Percentiles rank a stretch among this genome's conserved stretches.
Conservation (phyloP, 2,113 vertebrate genomes). For the Mormyrus iriodes region DNA sequence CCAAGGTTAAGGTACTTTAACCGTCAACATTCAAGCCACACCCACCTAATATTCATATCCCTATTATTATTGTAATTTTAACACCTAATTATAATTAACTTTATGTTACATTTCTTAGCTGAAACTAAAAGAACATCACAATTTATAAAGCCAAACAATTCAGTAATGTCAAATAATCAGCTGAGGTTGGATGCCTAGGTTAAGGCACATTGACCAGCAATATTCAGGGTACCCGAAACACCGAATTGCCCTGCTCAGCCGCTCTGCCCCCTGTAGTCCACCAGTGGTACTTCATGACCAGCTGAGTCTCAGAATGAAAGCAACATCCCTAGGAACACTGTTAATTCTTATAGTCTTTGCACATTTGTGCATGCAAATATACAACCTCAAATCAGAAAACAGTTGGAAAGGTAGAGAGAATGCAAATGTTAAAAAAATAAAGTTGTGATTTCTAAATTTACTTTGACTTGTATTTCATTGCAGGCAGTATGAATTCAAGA, state of each 20-base stretch:
- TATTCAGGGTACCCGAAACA: not conserved
- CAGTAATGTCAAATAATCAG: not conserved
- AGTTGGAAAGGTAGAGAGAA: too few species aligned
- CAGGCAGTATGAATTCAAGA: too few species aligned
- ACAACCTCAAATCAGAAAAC: too few species aligned
- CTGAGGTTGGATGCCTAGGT: not conserved
- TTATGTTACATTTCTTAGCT: not conserved
- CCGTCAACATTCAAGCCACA: not conserved
- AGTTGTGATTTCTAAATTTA: too few species aligned
- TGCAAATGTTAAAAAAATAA: too few species aligned
- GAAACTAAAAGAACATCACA: not conserved
- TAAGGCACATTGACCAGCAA: not conserved
- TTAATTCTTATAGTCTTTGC: not conserved
- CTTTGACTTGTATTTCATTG: too few species aligned
- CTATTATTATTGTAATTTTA: not conserved
- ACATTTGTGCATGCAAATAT: not conserved
- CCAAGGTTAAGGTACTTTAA: not conserved
- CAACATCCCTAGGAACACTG: not conserved
- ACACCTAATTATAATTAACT: not conserved
- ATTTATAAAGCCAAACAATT: not conserved
- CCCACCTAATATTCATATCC: not conserved
- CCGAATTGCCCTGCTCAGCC: not conserved
- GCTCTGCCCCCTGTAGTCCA: not conserved
- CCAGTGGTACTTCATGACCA: not conserved
- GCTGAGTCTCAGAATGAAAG: not conserved